Evolutionary conservation across 2,888 invertebrate species (phyloP).

Genomic region (Zygothrica quintamaculata): DNA sequence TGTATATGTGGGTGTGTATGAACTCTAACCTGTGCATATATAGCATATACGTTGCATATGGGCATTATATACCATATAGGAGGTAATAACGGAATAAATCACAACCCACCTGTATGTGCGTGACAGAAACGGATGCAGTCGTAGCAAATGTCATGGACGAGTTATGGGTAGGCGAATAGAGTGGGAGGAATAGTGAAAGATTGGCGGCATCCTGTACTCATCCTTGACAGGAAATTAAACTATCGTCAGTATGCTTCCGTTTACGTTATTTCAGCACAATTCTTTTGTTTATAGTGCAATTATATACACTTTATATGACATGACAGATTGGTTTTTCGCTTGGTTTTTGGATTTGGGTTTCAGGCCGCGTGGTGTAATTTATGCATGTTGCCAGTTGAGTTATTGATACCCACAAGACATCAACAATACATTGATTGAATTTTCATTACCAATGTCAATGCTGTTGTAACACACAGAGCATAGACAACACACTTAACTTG

Average conservation of each 20-base stretch:
- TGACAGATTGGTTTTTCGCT: conserved; percentile 60
- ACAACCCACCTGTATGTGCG: conserved; percentile 50
- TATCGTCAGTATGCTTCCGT: conserved; percentile 25
- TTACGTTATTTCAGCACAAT: conserved; percentile 24
- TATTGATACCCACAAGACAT: conserved; percentile 54
- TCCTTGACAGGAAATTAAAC: conserved; percentile 25
- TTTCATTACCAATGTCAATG: conserved; percentile 79
- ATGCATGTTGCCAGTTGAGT: conserved; percentile 53
- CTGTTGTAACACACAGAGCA: conserved; percentile 25
- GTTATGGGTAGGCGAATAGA: not conserved
- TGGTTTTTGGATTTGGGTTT: too few species aligned
- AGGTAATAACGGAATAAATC: conserved; percentile 53
- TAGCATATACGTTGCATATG: too few species aligned
- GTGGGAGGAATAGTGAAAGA: too few species aligned
- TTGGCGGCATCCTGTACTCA: conserved; percentile 37
- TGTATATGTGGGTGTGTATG: conserved; percentile 5
- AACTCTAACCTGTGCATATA: conserved; percentile 22
- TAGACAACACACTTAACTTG: conserved; percentile 47
- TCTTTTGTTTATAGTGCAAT: conserved; percentile 42
- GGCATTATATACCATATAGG: too few species aligned
- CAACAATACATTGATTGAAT: conserved; percentile 37
- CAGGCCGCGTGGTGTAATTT: conserved; percentile 51
- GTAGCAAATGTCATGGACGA: conserved; percentile 44
- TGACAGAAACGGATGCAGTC: conserved; percentile 58
- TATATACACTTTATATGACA: conserved; percentile 59